A percentile compares a stretch with the other conserved stretches of the same genome.
These are phyloP conservation scores for Cryptoleucopteryx plumbea DNA, from an alignment of 2,113 vertebrate species.

Conservation along the genomic window DNA sequence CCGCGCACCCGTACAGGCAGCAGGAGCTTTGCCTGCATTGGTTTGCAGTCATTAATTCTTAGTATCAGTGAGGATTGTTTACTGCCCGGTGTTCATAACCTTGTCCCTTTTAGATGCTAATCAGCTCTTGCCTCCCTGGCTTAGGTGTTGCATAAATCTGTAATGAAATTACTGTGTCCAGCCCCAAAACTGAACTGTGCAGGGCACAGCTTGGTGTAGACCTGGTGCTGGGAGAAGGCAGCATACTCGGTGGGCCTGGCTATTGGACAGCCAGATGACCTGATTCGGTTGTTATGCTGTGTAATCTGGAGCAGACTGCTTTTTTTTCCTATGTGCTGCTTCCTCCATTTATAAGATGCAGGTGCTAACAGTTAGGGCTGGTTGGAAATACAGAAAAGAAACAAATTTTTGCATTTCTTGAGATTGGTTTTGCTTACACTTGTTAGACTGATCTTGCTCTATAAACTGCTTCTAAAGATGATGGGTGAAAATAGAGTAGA, in stretches of 20 bases:
- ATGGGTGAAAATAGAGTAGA: background rate
- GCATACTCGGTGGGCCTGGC: background rate
- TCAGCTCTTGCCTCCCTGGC: background rate
- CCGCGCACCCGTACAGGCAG: background rate
- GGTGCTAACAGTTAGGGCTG: background rate
- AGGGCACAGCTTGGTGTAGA: background rate
- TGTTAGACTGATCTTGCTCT: background rate
- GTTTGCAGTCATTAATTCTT: background rate
- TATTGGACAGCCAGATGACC: conserved; percentile 6
- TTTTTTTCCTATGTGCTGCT: background rate
- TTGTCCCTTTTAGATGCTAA: background rate
- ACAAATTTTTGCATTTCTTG: background rate
- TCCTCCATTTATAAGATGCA: background rate
- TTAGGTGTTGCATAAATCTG: background rate
- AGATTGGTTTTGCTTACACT: background rate
- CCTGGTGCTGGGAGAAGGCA: background rate
- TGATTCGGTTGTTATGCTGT: conserved; percentile 17
- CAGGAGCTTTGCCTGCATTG: background rate
- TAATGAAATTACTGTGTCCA: background rate
- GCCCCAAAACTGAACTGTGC: background rate
- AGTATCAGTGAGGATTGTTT: background rate
- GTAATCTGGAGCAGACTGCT: conserved; percentile 34
- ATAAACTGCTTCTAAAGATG: background rate
- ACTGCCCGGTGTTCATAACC: background rate
- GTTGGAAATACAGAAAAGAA: background rate